Percentiles rank a stretch among this genome's conserved stretches.
phyloP scores from a whole-genome alignment of 2,113 vertebrate genomes.

The Coptodon rendalli region DNA sequence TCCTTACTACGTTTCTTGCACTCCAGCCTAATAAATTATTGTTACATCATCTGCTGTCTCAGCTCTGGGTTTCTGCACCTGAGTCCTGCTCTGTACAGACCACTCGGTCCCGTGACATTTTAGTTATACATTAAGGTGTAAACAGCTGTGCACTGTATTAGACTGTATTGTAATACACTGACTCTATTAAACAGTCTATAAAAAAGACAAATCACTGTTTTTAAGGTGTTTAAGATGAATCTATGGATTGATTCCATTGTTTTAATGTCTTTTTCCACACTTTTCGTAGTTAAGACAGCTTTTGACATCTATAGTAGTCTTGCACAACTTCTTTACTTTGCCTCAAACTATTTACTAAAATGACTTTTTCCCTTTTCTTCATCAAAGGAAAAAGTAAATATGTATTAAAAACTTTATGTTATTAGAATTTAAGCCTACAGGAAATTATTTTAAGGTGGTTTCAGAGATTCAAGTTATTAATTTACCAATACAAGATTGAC shows the following conservation, averaged over 20 bases:
- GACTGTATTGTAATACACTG: not conserved
- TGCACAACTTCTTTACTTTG: not conserved
- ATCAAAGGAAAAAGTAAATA: not conserved
- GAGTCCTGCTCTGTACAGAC: too few species aligned
- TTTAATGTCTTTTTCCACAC: not conserved
- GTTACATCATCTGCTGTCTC: too few species aligned
- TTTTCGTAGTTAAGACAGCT: not conserved
- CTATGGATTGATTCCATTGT: not conserved
- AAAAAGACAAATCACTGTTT: not conserved
- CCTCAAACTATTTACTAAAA: not conserved
- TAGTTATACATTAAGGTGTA: not conserved
- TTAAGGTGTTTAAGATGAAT: not conserved
- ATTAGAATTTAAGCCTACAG: not conserved
- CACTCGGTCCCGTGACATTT: too few species aligned
- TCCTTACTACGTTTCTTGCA: too few species aligned
- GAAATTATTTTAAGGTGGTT: not conserved
- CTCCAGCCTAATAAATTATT: too few species aligned
- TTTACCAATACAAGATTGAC: not conserved
- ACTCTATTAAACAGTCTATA: not conserved
- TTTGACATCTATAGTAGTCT: not conserved
- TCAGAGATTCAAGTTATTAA: not conserved
- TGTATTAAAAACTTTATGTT: not conserved
- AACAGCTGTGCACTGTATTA: not conserved
- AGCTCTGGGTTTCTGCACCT: too few species aligned
- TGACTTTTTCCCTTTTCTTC: not conserved